These are phyloP conservation scores for Macrosoma leucophasiata DNA, from an alignment of 2,888 invertebrate species.

Conservation along the genomic window DNA sequence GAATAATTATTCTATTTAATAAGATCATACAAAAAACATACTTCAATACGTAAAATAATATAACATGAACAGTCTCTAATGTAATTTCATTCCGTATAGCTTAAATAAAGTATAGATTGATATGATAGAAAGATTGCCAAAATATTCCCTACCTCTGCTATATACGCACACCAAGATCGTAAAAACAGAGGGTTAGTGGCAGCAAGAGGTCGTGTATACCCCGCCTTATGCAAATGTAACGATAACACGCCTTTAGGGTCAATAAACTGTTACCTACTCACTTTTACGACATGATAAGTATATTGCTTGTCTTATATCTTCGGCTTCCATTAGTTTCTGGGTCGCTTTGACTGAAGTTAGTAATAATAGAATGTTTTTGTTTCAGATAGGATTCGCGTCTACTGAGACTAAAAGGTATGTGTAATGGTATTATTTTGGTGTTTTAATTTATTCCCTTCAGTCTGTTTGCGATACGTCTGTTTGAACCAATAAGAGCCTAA, in stretches of 20 bases:
- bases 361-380: conserved; percentile 43
- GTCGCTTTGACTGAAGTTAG: conserved; percentile 40
- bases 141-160: conserved; percentile 34
- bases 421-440: conserved; percentile 2
- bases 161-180: conserved; percentile 45
- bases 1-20: too few relatives aligned
- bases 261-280: conserved; percentile 69
- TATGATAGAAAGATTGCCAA: too few relatives aligned
- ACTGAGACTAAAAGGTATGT: conserved; percentile 12
- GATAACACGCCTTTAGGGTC: conserved; percentile 70
- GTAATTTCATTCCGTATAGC: too few relatives aligned
- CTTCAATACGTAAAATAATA: too few relatives aligned
- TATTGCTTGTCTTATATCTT: conserved; percentile 52
- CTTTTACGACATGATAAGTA: conserved; percentile 70
- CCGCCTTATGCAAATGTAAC: conserved; percentile 67
- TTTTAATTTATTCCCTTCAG: too few relatives aligned
- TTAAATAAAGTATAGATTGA: too few relatives aligned
- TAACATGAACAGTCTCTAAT: too few relatives aligned
- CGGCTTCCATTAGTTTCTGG: conserved; percentile 39
- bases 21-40: too few relatives aligned
- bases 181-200: conserved; percentile 55
- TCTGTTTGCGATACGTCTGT: too few relatives aligned
- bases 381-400: conserved; percentile 42
- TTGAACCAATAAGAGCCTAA: too few relatives aligned
- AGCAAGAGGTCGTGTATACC: conserved; percentile 41